Base-by-base conservation (phyloP, 1,140 invertebrate genomes). In the Drosophila nasuta region DNA sequence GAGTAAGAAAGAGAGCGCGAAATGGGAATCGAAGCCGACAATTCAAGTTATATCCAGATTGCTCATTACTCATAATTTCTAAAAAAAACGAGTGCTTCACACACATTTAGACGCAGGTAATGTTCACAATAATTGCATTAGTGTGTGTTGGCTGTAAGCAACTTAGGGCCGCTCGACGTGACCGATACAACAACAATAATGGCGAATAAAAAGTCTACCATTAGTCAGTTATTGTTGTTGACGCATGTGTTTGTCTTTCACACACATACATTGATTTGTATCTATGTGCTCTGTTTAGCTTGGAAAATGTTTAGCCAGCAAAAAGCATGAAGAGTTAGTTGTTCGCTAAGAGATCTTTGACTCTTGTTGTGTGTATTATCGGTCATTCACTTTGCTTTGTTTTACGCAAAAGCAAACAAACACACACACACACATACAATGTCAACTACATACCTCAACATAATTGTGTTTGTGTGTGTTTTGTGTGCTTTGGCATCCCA, bases 321-420 rank as follows among this genome's bases (percentile, higher is more conserved):
- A 11, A 41, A 41, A 41, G 8, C 38, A 33, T 38, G 7, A 10
- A 38, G 35, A 38, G 35, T 38, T 33, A 33, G 33, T 38, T 13
- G 11, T 25, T 57, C 70, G 71, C 71, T 60, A 62, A 54, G 41
- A 83, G 72, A 80, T 79, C 77, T 82, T 69, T 77, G 81, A 77
- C 81, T 80, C 62, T 35, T 8, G 20, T 25, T 25, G 20, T 25
- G 20, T 65, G 43, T 35, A 70, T 70, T 58, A 64, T 70, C 58
- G 81, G 81, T 85, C 81, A 85, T 83, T 83, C 77, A 85, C 81
- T 56, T 82, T 45, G 60, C 81, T 81, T 85, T 85, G 81, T 83
- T 80, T 68, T 66, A 52, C 30, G 15, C 58, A 49, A n/a, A 52
- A 17, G 15, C 58, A 49, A n/a, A 45, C 43, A 54, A 45, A 17